Evolutionary conservation across 1,140 invertebrate genomes (phyloP).

Genomic region (Lucilia cuprina): DNA sequence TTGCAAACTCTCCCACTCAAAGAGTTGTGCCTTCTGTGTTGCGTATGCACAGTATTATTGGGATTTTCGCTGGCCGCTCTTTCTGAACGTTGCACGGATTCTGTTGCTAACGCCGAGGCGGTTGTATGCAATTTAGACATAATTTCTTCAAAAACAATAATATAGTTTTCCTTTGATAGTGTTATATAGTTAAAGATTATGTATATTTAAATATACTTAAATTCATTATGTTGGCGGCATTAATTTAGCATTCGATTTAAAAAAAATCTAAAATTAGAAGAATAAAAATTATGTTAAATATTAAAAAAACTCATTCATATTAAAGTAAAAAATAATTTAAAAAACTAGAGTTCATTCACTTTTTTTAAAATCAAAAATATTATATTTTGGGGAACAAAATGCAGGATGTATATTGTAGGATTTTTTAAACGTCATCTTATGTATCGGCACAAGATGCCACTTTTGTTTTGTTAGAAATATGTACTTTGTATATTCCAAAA

Average conservation of each 20-base stretch:
- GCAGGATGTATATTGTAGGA: slow-evolving; percentile 27
- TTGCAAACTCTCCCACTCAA: background rate
- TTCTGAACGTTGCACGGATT: slow-evolving; percentile 48
- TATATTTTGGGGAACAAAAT: background rate
- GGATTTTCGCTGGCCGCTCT: slow-evolving; percentile 39
- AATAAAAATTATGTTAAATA: background rate
- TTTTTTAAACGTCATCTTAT: slow-evolving; percentile 19
- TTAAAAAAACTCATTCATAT: background rate
- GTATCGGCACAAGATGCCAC: background rate
- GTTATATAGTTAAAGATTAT: background rate
- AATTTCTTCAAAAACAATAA: background rate
- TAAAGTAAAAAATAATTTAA: background rate
- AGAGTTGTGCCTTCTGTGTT: slow-evolving; percentile 41
- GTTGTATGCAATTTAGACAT: slow-evolving; percentile 19
- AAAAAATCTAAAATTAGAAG: background rate
- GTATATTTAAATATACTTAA: background rate
- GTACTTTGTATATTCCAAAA: background rate
- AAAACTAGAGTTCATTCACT: slow-evolving; percentile 28
- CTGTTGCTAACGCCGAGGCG: slow-evolving; percentile 42
- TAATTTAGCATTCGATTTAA: background rate
- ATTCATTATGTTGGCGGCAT: background rate
- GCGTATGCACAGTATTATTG: slow-evolving; percentile 11
- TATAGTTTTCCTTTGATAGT: no score
- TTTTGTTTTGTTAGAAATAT: slow-evolving; percentile 21
- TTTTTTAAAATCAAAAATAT: background rate